A percentile compares a stretch with the other conserved stretches of the same genome.
These are phyloP conservation scores for rat (Rattus norvegicus) DNA, from an alignment of 2,113 vertebrate genomes.

Conservation along the genomic window DNA sequence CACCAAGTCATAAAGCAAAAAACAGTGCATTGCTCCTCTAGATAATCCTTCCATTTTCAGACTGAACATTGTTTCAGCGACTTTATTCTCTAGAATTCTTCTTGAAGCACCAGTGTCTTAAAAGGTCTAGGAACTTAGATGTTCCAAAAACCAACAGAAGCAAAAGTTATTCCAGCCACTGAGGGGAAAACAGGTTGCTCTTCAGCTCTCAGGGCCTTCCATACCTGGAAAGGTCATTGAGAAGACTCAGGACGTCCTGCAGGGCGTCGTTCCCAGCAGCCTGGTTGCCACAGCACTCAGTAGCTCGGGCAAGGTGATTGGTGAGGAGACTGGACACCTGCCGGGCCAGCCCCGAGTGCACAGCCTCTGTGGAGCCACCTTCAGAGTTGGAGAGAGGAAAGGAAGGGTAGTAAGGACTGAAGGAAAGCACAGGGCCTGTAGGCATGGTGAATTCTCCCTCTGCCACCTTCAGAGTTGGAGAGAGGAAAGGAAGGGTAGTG, in stretches of 20 bases:
- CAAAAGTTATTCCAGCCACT: neutral
- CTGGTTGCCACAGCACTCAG: conserved; percentile 97
- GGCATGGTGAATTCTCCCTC: accelerated
- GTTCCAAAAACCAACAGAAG: neutral
- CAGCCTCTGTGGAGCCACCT: conserved; percentile 97
- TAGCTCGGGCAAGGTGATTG: conserved; percentile 97
- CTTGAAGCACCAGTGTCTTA: neutral
- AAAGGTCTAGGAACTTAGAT: neutral
- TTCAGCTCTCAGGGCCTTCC: neutral
- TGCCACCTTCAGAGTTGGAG: conserved; percentile 87
- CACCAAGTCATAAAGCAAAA: neutral
- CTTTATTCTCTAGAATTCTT: neutral
- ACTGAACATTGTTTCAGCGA: neutral
- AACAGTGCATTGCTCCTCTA: neutral
- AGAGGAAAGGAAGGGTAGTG: neutral
- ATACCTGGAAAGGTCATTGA: conserved; percentile 98
- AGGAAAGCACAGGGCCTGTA: neutral
- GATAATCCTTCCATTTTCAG: neutral
- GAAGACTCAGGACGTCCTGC: conserved; percentile 97
- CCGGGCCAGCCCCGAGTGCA: conserved; percentile 97
- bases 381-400: neutral
- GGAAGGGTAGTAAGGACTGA: neutral
- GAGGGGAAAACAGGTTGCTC: neutral
- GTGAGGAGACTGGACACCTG: conserved; percentile 98
- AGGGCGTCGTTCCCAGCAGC: conserved; percentile 98